Percentiles rank a stretch among this genome's conserved stretches.
Evolutionary conservation across 2,113 vertebrate genomes (phyloP).

Genomic region (Uria aalge): DNA sequence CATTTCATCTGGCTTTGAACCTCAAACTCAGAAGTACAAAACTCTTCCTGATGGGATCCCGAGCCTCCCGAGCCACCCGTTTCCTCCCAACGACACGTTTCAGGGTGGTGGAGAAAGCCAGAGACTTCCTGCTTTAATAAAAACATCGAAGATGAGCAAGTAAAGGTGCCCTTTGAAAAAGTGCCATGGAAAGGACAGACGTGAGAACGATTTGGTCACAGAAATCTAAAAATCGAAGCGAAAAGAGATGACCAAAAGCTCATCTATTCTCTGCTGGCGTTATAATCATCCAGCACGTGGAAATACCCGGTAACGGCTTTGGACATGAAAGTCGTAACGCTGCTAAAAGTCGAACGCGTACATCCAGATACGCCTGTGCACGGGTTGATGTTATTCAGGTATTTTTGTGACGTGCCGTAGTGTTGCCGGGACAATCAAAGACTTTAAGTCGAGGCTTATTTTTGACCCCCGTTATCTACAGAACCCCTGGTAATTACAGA

Average conservation of each 20-base stretch:
- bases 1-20: not conserved
- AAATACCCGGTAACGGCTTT: not conserved
- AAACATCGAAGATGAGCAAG: not conserved
- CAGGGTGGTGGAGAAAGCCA: not conserved
- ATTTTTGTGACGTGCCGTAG: not conserved
- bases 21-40: not conserved
- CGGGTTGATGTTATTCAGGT: too few species aligned
- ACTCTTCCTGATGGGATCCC: not conserved
- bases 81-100: not conserved
- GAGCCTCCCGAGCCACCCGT: not conserved
- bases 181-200: not conserved
- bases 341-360: not conserved
- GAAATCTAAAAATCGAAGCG: not conserved
- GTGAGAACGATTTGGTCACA: not conserved
- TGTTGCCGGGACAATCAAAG: not conserved
- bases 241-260: not conserved
- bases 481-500: not conserved
- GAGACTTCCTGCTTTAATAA: not conserved
- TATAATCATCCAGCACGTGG: not conserved
- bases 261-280: not conserved
- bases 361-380: not conserved
- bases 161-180: not conserved
- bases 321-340: not conserved
- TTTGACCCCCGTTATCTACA: too few species aligned
- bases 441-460: not conserved